A percentile compares a stretch with the other conserved stretches of the same genome.
Evolutionary conservation across 2,113 vertebrate species (phyloP).

Genomic region (Tragelaphus imberbis): DNA sequence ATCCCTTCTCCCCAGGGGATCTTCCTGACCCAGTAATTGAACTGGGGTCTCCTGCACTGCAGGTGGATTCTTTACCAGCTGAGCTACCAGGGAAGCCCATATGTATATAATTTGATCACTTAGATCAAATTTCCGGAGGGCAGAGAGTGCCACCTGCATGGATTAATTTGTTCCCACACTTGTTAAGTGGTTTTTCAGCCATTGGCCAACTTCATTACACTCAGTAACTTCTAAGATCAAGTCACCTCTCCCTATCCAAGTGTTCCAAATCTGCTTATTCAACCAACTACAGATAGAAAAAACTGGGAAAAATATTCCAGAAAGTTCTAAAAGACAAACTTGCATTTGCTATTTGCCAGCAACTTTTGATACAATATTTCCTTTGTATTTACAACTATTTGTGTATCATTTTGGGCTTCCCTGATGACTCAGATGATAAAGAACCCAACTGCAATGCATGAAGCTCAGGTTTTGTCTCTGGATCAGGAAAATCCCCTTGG

Average conservation of each 20-base stretch:
- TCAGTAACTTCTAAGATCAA: neutral
- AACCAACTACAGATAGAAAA: neutral
- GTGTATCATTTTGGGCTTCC: neutral
- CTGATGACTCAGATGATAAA: neutral
- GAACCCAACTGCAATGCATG: neutral
- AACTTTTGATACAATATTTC: neutral
- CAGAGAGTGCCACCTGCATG: neutral
- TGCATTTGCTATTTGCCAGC: neutral
- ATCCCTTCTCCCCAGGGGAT: neutral
- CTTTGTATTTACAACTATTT: neutral
- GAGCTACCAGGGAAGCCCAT: neutral
- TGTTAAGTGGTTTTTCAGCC: neutral
- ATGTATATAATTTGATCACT: neutral
- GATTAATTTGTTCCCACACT: neutral
- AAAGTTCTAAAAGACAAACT: neutral
- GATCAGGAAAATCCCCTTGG: neutral
- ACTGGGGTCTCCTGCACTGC: neutral
- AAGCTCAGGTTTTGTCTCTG: neutral
- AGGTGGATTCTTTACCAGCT: neutral
- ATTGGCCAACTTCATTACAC: neutral
- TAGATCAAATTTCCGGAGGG: neutral
- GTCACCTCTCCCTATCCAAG: neutral
- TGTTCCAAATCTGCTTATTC: neutral
- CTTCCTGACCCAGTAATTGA: neutral
- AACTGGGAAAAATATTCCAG: neutral